phyloP scores from a whole-genome alignment of 2,888 invertebrate genomes.

The Macaria notata region DNA sequence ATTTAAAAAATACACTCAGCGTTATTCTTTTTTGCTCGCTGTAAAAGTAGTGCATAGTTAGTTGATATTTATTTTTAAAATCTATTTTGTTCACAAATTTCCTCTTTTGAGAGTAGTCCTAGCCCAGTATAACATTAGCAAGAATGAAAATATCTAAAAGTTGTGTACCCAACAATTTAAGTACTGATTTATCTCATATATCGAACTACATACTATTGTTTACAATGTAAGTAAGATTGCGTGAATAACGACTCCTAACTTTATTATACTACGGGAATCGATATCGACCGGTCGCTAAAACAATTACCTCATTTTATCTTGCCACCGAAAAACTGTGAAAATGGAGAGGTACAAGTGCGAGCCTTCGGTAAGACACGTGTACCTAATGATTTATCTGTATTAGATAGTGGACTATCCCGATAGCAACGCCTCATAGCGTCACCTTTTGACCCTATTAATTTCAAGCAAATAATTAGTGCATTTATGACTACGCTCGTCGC shows the following conservation, averaged over 20 bases:
- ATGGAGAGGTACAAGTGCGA: slow-evolving; percentile 53
- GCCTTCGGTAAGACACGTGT: slow-evolving; percentile 41
- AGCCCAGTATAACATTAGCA: too few relatives aligned
- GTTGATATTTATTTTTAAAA: too few relatives aligned
- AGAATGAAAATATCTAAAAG: too few relatives aligned
- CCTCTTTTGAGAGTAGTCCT: too few relatives aligned
- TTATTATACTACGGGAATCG: background rate
- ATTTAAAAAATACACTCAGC: too few relatives aligned
- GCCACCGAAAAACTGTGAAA: slow-evolving; percentile 10
- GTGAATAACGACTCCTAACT: too few relatives aligned
- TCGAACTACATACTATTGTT: background rate
- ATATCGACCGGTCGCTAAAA: slow-evolving; percentile 2
- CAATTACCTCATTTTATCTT: background rate
- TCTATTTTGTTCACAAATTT: too few relatives aligned
- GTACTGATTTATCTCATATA: too few relatives aligned
- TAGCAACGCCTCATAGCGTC: slow-evolving; percentile 16
- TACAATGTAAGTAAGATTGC: background rate
- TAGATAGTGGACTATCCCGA: slow-evolving; percentile 4
- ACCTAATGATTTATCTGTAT: slow-evolving; percentile 1
- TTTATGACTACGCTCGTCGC: background rate
- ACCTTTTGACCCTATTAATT: slow-evolving; percentile 45
- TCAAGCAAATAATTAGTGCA: slow-evolving; percentile 19
- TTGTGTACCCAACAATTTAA: too few relatives aligned
- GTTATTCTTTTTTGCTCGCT: too few relatives aligned
- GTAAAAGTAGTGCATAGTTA: too few relatives aligned